These are phyloP conservation scores for Sebastes miniatus DNA, from an alignment of 2,797 vertebrate species.

Conservation along the genomic window DNA sequence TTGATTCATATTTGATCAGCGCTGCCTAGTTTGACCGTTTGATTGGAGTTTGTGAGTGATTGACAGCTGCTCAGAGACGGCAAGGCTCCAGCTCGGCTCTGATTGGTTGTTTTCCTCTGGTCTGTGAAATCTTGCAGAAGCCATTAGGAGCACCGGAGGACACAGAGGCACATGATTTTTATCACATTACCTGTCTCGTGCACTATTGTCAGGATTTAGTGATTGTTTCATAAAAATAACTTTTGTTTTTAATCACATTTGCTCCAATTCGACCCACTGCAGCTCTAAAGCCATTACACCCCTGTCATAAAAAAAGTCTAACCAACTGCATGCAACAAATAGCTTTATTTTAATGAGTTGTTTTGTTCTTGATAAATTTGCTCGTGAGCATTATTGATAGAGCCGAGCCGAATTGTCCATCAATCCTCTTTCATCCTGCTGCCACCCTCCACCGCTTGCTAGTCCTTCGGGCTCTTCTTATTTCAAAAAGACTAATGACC, in stretches of 20 bases:
- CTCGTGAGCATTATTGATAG: constrained; percentile 38
- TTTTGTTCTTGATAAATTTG: constrained; percentile 38
- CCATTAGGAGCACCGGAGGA: not conserved
- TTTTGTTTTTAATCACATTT: too few species aligned
- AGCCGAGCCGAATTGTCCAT: constrained; percentile 36
- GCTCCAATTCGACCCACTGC: not conserved
- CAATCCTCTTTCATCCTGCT: constrained; percentile 35
- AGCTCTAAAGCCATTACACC: constrained; percentile 13
- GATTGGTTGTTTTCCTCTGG: not conserved
- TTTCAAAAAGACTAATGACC: constrained; percentile 74
- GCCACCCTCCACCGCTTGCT: constrained; percentile 18
- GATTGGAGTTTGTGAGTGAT: rapidly evolving
- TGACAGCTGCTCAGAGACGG: not conserved
- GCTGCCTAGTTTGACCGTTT: not conserved
- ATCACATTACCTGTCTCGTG: not conserved
- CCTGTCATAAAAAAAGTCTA: constrained; percentile 26
- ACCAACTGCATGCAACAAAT: constrained; percentile 10
- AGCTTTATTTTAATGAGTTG: constrained; percentile 35
- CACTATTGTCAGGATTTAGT: not conserved
- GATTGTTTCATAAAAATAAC: not conserved
- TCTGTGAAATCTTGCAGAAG: not conserved
- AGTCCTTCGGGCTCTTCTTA: constrained; percentile 50
- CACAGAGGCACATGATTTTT: not conserved
- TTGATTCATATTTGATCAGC: not conserved
- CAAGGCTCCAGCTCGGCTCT: not conserved